Percentiles rank a stretch among this genome's conserved stretches.
These are phyloP conservation scores for Drosophila simulans DNA, from an alignment of 1,140 invertebrate genomes.

Conservation along the genomic window DNA sequence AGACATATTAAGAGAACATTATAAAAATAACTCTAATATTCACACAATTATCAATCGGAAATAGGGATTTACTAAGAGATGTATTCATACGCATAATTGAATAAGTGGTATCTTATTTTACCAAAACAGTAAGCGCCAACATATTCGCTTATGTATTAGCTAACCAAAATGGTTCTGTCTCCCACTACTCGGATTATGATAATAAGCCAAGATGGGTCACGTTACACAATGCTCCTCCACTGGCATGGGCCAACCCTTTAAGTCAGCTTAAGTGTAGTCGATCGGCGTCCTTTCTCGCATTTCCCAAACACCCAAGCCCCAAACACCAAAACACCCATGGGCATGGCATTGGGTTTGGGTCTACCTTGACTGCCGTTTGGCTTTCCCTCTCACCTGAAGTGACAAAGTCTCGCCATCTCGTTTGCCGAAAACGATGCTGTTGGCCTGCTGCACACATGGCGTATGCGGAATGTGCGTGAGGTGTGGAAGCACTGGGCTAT, in stretches of 20 bases:
- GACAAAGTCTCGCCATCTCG: conserved; percentile 48
- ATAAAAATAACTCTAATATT: not conserved
- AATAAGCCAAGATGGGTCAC: conserved; percentile 11
- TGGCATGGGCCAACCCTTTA: conserved; percentile 11
- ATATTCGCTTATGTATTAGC: not conserved
- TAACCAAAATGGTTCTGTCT: not conserved
- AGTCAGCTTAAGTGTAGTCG: conserved; percentile 24
- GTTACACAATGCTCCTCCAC: not conserved
- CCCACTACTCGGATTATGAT: conserved; percentile 4
- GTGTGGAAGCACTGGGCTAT: conserved; percentile 39
- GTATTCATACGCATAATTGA: not conserved
- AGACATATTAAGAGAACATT: no score
- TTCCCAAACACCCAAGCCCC: not conserved
- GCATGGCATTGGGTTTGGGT: conserved; percentile 3
- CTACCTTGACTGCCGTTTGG: conserved; percentile 8
- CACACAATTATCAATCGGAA: not conserved
- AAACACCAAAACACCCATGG: not conserved
- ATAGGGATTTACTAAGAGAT: not conserved
- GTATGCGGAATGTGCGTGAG: conserved; percentile 52
- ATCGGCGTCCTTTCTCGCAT: conserved; percentile 20
- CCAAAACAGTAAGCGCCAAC: not conserved
- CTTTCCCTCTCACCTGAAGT: conserved; percentile 48
- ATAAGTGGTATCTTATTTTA: not conserved
- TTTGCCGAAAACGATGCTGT: conserved; percentile 42
- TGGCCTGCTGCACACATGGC: conserved; percentile 54